phyloP scores from a whole-genome alignment of 2,113 vertebrate genomes.

The Cygnus atratus region DNA sequence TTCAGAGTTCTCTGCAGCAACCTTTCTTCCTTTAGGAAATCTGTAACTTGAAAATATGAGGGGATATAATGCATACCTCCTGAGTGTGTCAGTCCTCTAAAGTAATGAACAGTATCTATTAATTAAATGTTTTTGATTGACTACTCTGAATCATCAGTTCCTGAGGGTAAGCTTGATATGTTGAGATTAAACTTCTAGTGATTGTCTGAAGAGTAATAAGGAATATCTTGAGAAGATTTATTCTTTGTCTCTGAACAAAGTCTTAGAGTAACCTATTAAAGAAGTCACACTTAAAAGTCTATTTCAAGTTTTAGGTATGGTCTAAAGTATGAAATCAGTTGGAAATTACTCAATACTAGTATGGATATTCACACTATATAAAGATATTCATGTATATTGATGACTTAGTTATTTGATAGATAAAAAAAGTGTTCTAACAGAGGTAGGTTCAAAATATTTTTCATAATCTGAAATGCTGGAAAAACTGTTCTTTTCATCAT shows the following conservation, averaged over 20 bases:
- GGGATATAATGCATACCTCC: background rate
- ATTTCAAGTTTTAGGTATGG: background rate
- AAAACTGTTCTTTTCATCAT: background rate
- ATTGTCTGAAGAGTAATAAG: background rate
- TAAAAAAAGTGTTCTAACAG: background rate
- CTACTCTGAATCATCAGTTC: conserved; percentile 5
- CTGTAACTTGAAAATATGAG: background rate
- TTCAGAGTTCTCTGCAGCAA: background rate
- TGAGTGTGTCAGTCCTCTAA: background rate
- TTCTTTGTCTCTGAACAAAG: background rate
- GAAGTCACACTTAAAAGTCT: background rate
- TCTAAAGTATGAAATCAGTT: background rate
- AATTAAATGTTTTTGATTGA: conserved; percentile 34
- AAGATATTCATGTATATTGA: background rate
- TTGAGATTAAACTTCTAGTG: background rate
- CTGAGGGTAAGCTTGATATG: background rate
- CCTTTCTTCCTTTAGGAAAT: background rate
- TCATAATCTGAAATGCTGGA: background rate
- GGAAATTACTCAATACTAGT: background rate
- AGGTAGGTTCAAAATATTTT: background rate
- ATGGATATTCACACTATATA: background rate
- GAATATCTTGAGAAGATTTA: background rate
- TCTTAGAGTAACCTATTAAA: background rate
- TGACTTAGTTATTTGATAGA: background rate
- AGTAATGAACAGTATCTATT: background rate